Percentiles rank a stretch among this genome's conserved stretches.
Conservation (phyloP, 2,888 invertebrate species). For the Ennomos fuscantarius region DNA sequence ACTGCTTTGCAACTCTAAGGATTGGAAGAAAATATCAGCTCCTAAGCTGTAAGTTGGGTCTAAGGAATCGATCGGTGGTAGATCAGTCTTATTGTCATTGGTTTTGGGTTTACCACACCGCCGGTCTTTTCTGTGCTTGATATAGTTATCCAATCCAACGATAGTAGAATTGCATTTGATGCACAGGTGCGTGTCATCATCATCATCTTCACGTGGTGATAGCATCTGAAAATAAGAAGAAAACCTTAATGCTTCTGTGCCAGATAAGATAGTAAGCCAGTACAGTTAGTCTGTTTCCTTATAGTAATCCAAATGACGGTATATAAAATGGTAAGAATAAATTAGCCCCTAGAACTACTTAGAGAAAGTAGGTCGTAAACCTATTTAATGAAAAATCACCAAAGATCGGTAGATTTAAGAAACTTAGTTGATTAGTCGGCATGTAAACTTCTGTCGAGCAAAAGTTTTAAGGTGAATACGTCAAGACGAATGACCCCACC, state of each 20-base stretch:
- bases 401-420: slow-evolving; percentile 12
- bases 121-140: slow-evolving; percentile 91
- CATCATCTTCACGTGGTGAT: slow-evolving; percentile 85
- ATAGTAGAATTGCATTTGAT: slow-evolving; percentile 94
- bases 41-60: slow-evolving; percentile 86
- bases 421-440: slow-evolving; percentile 31
- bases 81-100: slow-evolving; percentile 56
- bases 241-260: no score
- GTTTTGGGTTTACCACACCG: slow-evolving; percentile 83
- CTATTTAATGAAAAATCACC: slow-evolving; percentile 6
- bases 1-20: slow-evolving; percentile 91
- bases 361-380: not conserved
- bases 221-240: slow-evolving; percentile 75
- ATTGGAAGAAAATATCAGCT: slow-evolving; percentile 95
- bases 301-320: no score
- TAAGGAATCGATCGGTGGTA: slow-evolving; percentile 68
- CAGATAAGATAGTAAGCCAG: no score
- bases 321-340: no score
- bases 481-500: slow-evolving; percentile 48
- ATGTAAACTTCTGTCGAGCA: slow-evolving; percentile 15
- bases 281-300: no score
- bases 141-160: slow-evolving; percentile 93
- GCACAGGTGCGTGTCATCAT: slow-evolving; percentile 95
- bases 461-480: slow-evolving; percentile 37
- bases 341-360: no score